phyloP scores from a whole-genome alignment of 2,113 vertebrate genomes.

The Amphiprion percula region DNA sequence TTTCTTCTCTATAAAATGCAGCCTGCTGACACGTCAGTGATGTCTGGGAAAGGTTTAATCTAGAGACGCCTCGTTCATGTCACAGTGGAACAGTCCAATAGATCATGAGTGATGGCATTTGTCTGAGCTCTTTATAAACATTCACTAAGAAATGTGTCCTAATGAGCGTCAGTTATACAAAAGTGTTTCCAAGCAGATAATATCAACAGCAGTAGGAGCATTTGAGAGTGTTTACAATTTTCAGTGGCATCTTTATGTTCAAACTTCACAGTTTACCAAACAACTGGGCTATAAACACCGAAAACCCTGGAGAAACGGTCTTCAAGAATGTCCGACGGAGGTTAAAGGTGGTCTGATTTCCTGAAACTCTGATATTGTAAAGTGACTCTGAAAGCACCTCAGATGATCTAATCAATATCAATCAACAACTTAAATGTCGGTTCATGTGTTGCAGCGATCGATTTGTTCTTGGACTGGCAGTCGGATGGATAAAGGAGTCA shows the following conservation, averaged over 20 bases:
- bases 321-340: background rate
- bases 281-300: background rate
- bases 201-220: background rate
- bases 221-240: background rate
- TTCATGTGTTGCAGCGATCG: constrained; percentile 7
- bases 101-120: constrained; percentile 18
- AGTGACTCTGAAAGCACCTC: background rate
- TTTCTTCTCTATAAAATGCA: constrained; percentile 57
- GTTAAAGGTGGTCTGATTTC: background rate
- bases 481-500: background rate
- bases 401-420: background rate
- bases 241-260: background rate
- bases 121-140: background rate
- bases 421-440: too few species aligned
- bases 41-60: constrained; percentile 48
- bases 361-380: background rate
- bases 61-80: constrained; percentile 7
- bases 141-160: background rate
- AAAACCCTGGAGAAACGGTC: background rate
- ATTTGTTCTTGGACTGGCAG: background rate
- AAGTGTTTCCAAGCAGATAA: background rate
- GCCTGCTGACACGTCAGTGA: constrained; percentile 44
- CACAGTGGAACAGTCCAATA: constrained; percentile 6
- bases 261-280: background rate
- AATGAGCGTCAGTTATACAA: background rate